Percentiles rank a stretch among this genome's conserved stretches.
These are phyloP conservation scores for Limanda limanda DNA, from an alignment of 2,113 vertebrate genomes.

Conservation along the genomic window DNA sequence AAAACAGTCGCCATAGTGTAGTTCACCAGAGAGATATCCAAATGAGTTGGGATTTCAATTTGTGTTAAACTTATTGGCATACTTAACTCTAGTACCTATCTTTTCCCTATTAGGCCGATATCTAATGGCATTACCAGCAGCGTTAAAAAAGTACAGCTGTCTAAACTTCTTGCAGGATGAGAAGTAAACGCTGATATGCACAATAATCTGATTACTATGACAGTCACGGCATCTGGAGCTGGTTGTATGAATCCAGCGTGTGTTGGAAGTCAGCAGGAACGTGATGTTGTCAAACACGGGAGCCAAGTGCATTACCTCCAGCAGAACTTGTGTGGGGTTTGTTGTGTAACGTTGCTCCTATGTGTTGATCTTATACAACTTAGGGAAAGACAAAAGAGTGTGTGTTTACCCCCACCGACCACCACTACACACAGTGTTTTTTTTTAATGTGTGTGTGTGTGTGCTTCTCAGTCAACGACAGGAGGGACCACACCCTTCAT, in stretches of 20 bases:
- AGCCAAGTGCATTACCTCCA: too few relatives aligned
- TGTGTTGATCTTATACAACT: not conserved
- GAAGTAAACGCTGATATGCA: not conserved
- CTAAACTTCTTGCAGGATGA: not conserved
- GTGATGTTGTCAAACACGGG: not conserved
- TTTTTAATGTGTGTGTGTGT: not conserved
- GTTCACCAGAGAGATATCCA: not conserved
- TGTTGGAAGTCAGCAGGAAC: constrained; percentile 24
- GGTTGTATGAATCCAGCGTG: constrained; percentile 3
- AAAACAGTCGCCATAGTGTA: too few relatives aligned
- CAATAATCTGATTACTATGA: not conserved
- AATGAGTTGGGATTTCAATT: too few relatives aligned
- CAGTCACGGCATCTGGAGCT: constrained; percentile 5
- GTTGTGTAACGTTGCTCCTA: not conserved
- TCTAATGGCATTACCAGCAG: not conserved
- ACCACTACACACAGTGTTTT: constrained; percentile 7
- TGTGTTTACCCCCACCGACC: not conserved
- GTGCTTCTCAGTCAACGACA: constrained; percentile 4
- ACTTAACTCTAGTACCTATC: not conserved
- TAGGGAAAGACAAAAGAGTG: constrained; percentile 6
- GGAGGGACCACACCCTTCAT: constrained; percentile 65
- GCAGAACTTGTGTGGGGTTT: not conserved
- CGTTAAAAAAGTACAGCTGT: not conserved
- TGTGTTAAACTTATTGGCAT: too few relatives aligned
- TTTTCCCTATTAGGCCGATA: not conserved